These are phyloP conservation scores for Deilephila porcellus DNA, from an alignment of 2,888 invertebrate genomes.

Conservation along the genomic window DNA sequence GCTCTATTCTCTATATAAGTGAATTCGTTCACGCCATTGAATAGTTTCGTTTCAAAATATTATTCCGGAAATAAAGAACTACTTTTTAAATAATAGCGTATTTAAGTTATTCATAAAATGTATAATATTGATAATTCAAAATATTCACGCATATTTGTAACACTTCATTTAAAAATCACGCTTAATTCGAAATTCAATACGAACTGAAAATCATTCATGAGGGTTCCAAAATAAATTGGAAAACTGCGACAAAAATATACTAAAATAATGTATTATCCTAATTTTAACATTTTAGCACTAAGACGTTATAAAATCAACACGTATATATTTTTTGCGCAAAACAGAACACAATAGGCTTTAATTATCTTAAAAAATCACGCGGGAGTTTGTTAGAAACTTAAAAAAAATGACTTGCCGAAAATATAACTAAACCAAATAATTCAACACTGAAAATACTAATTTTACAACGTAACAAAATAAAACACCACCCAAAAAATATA, in stretches of 20 bases:
- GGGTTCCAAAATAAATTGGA: no score
- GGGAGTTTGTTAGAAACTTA: no score
- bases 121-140: not conserved
- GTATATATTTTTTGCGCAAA: no score
- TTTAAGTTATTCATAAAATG: not conserved
- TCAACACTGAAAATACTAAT: no score
- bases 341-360: no score
- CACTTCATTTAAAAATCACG: not conserved
- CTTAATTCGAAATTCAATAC: not conserved
- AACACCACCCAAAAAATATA: not conserved
- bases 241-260: not conserved
- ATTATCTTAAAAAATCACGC: no score
- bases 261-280: not conserved
- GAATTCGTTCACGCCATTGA: conserved; percentile 7
- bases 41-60: not conserved
- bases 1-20: conserved; percentile 8
- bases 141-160: no score
- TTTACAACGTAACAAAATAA: not conserved
- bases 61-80: not conserved
- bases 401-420: no score
- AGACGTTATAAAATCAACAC: no score
- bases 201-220: not conserved
- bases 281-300: no score
- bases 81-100: no score
- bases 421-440: no score